Evolutionary conservation across 1,140 invertebrate species (phyloP).

Genomic region (Ceratosolen fusciceps): DNA sequence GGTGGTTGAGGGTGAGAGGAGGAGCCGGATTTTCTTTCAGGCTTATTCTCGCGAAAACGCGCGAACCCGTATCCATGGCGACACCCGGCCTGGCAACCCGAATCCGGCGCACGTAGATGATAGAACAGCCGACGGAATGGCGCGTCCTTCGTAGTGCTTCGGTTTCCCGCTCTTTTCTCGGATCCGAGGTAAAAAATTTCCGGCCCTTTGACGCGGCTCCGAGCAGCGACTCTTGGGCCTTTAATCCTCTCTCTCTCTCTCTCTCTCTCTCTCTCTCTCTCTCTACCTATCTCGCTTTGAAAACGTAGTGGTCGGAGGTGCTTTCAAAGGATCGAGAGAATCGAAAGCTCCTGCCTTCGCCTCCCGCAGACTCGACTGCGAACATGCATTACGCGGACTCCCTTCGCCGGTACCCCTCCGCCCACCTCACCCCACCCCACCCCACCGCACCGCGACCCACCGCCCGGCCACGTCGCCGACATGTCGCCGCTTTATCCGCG

Average conservation of each 20-base stretch:
- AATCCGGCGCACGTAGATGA: constrained; percentile 51
- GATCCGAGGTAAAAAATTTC: not conserved
- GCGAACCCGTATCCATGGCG: constrained; percentile 62
- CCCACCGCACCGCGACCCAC: too few relatives aligned
- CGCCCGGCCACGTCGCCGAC: too few relatives aligned
- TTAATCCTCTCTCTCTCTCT: too few relatives aligned
- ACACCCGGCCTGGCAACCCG: constrained; percentile 54
- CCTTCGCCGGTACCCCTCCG: too few relatives aligned
- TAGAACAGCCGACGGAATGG: constrained; percentile 58
- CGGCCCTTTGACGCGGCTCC: not conserved
- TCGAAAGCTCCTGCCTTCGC: not conserved
- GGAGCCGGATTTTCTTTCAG: constrained; percentile 56
- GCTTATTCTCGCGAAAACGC: constrained; percentile 61
- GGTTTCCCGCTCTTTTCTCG: not conserved
- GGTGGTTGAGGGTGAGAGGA: too few relatives aligned
- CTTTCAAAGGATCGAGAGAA: not conserved
- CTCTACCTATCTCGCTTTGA: too few relatives aligned
- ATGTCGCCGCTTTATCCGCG: too few relatives aligned
- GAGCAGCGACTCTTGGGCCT: too few relatives aligned
- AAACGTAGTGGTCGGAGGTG: not conserved
- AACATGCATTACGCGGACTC: too few relatives aligned
- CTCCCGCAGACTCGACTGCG: not conserved
- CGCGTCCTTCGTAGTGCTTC: constrained; percentile 53
- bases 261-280: too few relatives aligned
- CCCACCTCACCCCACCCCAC: too few relatives aligned